phyloP scores from a whole-genome alignment of 2,113 vertebrate genomes.

The Cyprinodon brontotheroides region DNA sequence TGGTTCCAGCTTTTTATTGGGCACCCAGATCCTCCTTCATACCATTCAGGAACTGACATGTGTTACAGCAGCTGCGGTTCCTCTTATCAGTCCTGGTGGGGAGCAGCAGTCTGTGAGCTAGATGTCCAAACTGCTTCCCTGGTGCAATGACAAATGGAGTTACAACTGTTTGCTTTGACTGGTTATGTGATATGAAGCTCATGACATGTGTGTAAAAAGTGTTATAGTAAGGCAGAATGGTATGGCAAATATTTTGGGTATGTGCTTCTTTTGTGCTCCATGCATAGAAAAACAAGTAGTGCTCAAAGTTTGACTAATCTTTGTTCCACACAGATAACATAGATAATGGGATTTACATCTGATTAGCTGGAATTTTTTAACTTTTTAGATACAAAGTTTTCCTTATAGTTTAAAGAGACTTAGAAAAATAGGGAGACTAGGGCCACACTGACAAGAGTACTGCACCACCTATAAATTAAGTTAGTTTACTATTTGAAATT shows the following conservation, averaged over 20 bases:
- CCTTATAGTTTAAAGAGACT: too few relatives aligned
- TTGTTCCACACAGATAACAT: too few relatives aligned
- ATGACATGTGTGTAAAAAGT: background rate
- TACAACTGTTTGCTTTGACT: background rate
- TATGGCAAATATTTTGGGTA: background rate
- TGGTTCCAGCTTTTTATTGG: background rate
- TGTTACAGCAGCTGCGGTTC: constrained; percentile 21
- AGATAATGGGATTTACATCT: too few relatives aligned
- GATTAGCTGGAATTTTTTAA: too few relatives aligned
- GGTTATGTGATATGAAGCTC: background rate
- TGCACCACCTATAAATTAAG: too few relatives aligned
- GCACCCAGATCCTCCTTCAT: background rate
- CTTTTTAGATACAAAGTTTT: too few relatives aligned
- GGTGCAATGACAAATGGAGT: background rate
- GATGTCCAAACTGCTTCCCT: background rate
- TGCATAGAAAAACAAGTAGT: too few relatives aligned
- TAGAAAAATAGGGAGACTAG: too few relatives aligned
- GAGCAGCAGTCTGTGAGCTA: background rate
- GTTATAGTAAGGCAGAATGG: background rate
- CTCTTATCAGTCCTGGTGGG: constrained; percentile 4
- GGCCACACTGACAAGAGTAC: too few relatives aligned
- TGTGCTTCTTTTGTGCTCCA: too few relatives aligned
- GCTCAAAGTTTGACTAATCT: too few relatives aligned
- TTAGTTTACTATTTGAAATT: too few relatives aligned
- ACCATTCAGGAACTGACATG: background rate